Base-by-base conservation (phyloP, 2,888 invertebrate species). In the Notocelia uddmanniana region DNA sequence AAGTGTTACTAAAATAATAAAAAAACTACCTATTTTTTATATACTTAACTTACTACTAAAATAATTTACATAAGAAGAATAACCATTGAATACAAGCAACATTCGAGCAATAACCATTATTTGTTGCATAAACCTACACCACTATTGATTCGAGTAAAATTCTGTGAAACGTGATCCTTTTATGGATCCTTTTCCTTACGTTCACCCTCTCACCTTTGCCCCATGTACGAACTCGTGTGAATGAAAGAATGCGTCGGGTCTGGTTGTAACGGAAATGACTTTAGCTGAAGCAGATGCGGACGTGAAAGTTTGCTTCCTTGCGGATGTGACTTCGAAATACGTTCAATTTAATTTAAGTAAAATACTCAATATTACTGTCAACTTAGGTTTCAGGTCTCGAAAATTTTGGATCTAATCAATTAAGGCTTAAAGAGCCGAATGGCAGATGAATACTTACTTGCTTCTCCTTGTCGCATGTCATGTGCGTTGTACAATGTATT, bases 261-360 rank as follows among this genome's bases (percentile, higher is more conserved):
- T 59, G 57, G 64, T 58, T 59, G 58, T 60, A 71, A 45, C 71
- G 71, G 71, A 71, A 67, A 71, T 71, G 71, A 59, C 54, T 60
- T 52, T 60, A 55, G 45, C 60, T 66, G 71, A 67, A 71, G 70
- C 70, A 66, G 60, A 67, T 66, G 45, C 60, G 60, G 60, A 66
- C 66, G 59, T 66, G 59, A 60, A 71, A 67, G 71, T 71, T 71
- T 66, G 66, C 54, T 60, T 67, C 66, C 71, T 67, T 21, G 13
- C 50, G 64, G 70, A 70, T 54, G 57, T 59, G 58, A 50, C 26
- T 41, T 59, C 58, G 52, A 67, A 66, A 66, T 66, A 60, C 59
- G 66, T 45, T 71, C 54, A 59, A 71, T 66, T 66, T 18, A 34
- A 15, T 50, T 58, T 10, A 18, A 55, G n/a, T 3, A 37, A 70